Conservation (phyloP, 2,113 vertebrate genomes). For the Pedionomus torquatus region DNA sequence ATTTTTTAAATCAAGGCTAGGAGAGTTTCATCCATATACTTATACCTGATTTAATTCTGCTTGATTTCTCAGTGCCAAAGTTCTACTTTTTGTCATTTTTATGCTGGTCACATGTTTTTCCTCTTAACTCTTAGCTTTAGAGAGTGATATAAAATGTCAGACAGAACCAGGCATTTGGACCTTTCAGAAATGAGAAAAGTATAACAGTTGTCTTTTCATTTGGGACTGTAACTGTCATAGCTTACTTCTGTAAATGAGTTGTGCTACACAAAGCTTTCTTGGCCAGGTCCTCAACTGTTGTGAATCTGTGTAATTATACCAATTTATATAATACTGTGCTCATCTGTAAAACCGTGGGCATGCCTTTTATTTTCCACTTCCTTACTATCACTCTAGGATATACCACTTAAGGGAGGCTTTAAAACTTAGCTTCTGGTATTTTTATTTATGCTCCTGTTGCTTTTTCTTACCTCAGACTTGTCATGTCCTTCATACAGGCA, state of each 20-base stretch:
- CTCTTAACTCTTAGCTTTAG: background rate
- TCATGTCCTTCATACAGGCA: slow-evolving; percentile 86
- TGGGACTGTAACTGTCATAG: background rate
- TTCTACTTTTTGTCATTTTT: background rate
- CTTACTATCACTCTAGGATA: background rate
- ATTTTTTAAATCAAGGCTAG: background rate
- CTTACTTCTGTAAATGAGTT: background rate
- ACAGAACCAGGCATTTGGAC: background rate
- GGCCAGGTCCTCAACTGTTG: background rate
- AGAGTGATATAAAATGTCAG: background rate
- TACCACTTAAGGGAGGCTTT: background rate
- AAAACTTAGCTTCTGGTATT: background rate
- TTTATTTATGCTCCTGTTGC: background rate
- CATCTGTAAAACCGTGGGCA: background rate
- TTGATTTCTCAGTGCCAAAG: background rate
- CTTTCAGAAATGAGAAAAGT: background rate
- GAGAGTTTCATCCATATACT: background rate
- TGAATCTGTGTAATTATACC: background rate
- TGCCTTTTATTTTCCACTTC: background rate
- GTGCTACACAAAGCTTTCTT: background rate
- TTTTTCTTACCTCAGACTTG: slow-evolving; percentile 82
- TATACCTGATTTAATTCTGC: background rate
- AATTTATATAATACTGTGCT: background rate
- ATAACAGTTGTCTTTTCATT: background rate
- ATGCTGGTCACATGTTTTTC: background rate